These are phyloP conservation scores for Matsumurasca onukii DNA, from an alignment of 1,140 invertebrate species.

Conservation along the genomic window DNA sequence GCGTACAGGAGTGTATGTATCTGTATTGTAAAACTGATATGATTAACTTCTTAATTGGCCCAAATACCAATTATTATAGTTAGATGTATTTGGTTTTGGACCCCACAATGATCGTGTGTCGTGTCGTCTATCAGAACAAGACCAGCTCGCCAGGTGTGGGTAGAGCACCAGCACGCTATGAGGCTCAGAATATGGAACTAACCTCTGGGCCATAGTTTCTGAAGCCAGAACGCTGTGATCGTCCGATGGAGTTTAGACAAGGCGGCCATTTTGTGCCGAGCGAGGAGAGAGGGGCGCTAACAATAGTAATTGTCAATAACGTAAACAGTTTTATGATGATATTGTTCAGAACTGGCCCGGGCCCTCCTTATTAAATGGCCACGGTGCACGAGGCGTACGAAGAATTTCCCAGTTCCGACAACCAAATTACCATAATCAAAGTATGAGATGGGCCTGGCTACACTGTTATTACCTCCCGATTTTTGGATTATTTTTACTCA, in stretches of 20 bases:
- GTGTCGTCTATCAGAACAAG: too few relatives aligned
- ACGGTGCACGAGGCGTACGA: slow-evolving; percentile 9
- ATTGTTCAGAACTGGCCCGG: slow-evolving; percentile 22
- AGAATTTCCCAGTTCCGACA: background rate
- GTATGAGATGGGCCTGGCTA: slow-evolving; percentile 8
- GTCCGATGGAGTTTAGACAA: background rate
- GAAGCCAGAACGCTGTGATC: background rate
- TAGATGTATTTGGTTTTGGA: too few relatives aligned
- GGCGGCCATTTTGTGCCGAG: slow-evolving; percentile 9
- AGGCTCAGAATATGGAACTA: background rate
- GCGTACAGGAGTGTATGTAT: too few relatives aligned
- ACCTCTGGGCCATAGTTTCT: background rate
- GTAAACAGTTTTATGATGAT: slow-evolving; percentile 30
- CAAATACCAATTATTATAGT: too few relatives aligned
- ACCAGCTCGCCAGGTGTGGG: too few relatives aligned
- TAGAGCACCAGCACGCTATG: background rate
- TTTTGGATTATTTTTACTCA: slow-evolving; percentile 30
- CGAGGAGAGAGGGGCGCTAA: slow-evolving; percentile 1
- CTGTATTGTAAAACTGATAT: too few relatives aligned
- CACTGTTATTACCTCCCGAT: slow-evolving; percentile 24
- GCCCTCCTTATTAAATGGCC: slow-evolving; percentile 26
- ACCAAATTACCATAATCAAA: slow-evolving; percentile 31
- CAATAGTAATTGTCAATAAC: slow-evolving; percentile 28
- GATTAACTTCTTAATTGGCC: too few relatives aligned
- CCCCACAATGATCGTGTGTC: too few relatives aligned